A percentile compares a stretch with the other conserved stretches of the same genome.
Conservation (phyloP, 2,888 invertebrate genomes). For the Drosophila kanekoi region DNA sequence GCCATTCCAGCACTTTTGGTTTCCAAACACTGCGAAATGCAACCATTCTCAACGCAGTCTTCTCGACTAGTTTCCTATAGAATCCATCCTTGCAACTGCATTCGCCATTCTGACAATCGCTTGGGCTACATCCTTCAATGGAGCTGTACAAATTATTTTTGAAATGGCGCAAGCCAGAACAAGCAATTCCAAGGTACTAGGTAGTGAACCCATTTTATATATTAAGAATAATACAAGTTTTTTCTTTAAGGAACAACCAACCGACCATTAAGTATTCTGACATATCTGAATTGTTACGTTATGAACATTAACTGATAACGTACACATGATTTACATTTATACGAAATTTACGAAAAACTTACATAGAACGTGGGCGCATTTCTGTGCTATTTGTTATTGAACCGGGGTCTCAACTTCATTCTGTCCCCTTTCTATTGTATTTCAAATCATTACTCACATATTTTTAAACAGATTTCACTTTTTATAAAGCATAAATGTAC, state of each 20-base stretch:
- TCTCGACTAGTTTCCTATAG: accelerated
- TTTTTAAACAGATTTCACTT: not conserved
- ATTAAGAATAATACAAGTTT: too few species aligned
- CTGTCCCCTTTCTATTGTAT: too few species aligned
- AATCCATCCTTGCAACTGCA: not conserved
- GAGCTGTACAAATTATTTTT: not conserved
- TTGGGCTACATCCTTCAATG: accelerated
- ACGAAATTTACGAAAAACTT: too few species aligned
- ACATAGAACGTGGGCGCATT: accelerated
- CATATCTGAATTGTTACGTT: too few species aligned
- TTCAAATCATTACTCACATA: too few species aligned
- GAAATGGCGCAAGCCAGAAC: not conserved
- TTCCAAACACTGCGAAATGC: accelerated
- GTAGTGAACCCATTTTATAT: not conserved
- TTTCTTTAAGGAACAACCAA: too few species aligned
- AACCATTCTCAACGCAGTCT: not conserved
- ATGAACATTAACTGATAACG: too few species aligned
- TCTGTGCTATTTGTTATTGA: too few species aligned
- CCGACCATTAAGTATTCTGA: too few species aligned
- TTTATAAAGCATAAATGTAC: not conserved
- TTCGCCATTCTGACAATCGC: too few species aligned
- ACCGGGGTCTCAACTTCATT: too few species aligned
- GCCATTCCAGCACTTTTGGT: accelerated
- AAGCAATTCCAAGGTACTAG: not conserved
- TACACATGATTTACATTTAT: too few species aligned